Percentiles rank a stretch among this genome's conserved stretches.
phyloP scores from a whole-genome alignment of 1,140 invertebrate species.

The Tetraneura akinire region DNA sequence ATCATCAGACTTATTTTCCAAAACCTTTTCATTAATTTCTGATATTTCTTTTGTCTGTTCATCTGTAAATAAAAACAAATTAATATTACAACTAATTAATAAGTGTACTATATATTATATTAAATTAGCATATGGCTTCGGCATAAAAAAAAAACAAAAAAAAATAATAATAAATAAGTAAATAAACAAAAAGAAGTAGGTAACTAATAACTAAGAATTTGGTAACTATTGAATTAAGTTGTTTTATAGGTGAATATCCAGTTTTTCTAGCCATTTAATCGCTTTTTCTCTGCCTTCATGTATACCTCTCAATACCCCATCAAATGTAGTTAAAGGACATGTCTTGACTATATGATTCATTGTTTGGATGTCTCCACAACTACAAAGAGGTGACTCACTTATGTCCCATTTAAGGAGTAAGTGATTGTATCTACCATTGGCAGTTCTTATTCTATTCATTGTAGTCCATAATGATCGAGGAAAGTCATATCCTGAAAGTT shows the following conservation, averaged over 20 bases:
- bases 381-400: constrained; percentile 27
- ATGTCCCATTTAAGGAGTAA: constrained; percentile 23
- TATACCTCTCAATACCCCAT: constrained; percentile 9
- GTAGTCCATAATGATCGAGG: constrained; percentile 9
- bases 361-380: constrained; percentile 34
- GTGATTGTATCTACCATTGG: constrained; percentile 15
- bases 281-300: background rate
- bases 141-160: background rate
- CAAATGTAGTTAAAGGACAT: constrained; percentile 18
- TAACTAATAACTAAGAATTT: constrained; percentile 20
- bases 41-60: background rate
- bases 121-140: constrained; percentile 1
- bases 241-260: constrained; percentile 24
- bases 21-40: background rate
- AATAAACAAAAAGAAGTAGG: background rate
- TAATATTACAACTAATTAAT: too few species aligned
- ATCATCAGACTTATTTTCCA: background rate
- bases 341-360: constrained; percentile 21
- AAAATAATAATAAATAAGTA: background rate
- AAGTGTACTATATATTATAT: too few species aligned
- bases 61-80: background rate
- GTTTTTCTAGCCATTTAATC: constrained; percentile 28
- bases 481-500: constrained; percentile 29
- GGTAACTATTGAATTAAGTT: constrained; percentile 21
- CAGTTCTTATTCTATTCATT: constrained; percentile 30